A percentile compares a stretch with the other conserved stretches of the same genome.
Conservation (phyloP, 2,888 invertebrate genomes). For the Oegoconia quadripuncta region DNA sequence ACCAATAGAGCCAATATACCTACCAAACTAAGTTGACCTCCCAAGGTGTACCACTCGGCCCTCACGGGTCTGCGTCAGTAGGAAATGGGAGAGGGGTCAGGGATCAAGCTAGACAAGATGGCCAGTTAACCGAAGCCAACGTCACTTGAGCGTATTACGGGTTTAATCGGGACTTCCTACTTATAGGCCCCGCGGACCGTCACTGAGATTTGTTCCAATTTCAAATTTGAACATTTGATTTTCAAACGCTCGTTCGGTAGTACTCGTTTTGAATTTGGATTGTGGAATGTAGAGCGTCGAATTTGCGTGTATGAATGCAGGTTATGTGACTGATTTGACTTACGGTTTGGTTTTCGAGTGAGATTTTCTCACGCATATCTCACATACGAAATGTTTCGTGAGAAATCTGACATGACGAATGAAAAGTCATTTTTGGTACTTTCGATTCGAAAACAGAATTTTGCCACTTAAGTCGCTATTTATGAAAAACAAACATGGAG, state of each 20-base stretch:
- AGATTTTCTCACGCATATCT: too few species aligned
- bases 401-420: too few species aligned
- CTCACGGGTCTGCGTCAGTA: slow-evolving; percentile 16
- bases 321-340: too few species aligned
- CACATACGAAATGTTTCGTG: too few species aligned
- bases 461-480: too few species aligned
- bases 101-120: slow-evolving; percentile 42
- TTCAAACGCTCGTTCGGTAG: slow-evolving; percentile 18
- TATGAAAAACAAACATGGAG: too few species aligned
- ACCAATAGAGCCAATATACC: slow-evolving; percentile 70
- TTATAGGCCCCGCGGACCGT: slow-evolving; percentile 52
- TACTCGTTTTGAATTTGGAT: not conserved
- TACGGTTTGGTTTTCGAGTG: too few species aligned
- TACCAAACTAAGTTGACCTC: slow-evolving; percentile 44
- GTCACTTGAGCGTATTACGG: slow-evolving; percentile 74
- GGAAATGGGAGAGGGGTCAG: slow-evolving; percentile 27
- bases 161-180: slow-evolving; percentile 75
- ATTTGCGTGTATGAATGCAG: too few species aligned
- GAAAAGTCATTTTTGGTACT: too few species aligned
- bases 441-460: too few species aligned
- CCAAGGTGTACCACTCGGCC: slow-evolving; percentile 27
- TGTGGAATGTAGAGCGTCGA: too few species aligned
- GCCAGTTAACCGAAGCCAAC: slow-evolving; percentile 47
- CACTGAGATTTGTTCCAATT: slow-evolving; percentile 75
- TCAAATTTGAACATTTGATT: slow-evolving; percentile 51